These are phyloP conservation scores for Agrotis clavis DNA, from an alignment of 2,888 invertebrate species.

Conservation along the genomic window DNA sequence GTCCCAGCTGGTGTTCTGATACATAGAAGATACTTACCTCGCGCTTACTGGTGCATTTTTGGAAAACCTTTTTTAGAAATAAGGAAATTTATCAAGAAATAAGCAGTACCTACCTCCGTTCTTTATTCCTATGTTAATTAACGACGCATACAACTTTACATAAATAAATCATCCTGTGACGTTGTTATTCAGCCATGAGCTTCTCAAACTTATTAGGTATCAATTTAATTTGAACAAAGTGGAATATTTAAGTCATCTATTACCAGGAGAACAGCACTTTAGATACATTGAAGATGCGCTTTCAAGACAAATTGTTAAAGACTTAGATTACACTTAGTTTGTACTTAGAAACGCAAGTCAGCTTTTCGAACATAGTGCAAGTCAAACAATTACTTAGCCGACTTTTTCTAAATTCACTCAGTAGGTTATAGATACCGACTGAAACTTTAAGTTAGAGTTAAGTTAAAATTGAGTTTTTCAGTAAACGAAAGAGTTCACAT, in stretches of 20 bases:
- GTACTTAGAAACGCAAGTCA: not conserved
- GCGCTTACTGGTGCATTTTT: too few relatives aligned
- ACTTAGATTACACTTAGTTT: not conserved
- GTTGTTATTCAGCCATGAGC: not conserved
- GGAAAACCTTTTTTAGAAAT: too few relatives aligned
- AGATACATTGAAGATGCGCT: not conserved
- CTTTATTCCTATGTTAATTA: too few relatives aligned
- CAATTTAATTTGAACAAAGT: not conserved
- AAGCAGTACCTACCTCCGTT: not conserved
- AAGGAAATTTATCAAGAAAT: too few relatives aligned
- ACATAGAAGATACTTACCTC: too few relatives aligned
- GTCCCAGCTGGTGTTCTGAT: too few relatives aligned
- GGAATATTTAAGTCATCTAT: not conserved
- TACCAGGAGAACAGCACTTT: not conserved
- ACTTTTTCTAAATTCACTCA: not conserved
- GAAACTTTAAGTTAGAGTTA: not conserved
- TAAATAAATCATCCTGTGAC: not conserved
- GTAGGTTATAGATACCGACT: not conserved
- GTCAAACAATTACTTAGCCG: slow-evolving; percentile 1
- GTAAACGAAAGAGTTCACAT: too few relatives aligned
- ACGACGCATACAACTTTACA: not conserved
- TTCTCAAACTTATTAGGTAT: not conserved
- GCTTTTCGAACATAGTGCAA: not conserved
- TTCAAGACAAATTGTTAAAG: too few relatives aligned
- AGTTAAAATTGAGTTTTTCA: too few relatives aligned